Evolutionary conservation across 2,888 invertebrate genomes (phyloP).

Genomic region (Theretra japonica): DNA sequence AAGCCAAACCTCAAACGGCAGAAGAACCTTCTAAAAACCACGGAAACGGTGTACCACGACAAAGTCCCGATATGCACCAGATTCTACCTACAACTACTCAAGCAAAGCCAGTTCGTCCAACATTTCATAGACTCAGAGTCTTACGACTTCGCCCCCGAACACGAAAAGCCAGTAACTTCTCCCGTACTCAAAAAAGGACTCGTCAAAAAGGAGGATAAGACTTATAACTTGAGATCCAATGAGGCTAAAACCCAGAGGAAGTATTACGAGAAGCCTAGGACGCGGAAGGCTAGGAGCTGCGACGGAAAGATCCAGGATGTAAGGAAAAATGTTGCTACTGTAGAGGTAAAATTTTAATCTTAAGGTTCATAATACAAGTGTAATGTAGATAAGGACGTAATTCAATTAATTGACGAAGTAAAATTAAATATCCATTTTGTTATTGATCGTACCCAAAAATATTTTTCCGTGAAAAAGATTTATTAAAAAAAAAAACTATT

Average conservation of each 20-base stretch:
- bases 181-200: conserved; percentile 50
- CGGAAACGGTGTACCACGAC: conserved; percentile 74
- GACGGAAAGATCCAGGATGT: conserved; percentile 14
- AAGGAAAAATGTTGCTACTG: neutral
- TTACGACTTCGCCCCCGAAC: conserved; percentile 77
- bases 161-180: conserved; percentile 59
- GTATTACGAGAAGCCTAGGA: conserved; percentile 58
- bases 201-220: conserved; percentile 60
- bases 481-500: too few relatives aligned
- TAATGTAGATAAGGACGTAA: too few relatives aligned
- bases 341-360: neutral
- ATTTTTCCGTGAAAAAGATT: too few relatives aligned
- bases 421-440: too few relatives aligned
- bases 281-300: conserved; percentile 49
- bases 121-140: conserved; percentile 64
- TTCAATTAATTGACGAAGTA: too few relatives aligned
- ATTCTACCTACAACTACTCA: conserved; percentile 74
- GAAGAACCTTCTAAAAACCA: conserved; percentile 66
- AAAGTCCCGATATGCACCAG: conserved; percentile 78
- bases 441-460: too few relatives aligned
- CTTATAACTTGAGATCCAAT: conserved; percentile 70
- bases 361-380: too few relatives aligned
- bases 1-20: conserved; percentile 63
- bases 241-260: conserved; percentile 71
- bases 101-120: conserved; percentile 71